Conservation (phyloP, 2,113 vertebrate genomes). For the Coryphaenoides rupestris region DNA sequence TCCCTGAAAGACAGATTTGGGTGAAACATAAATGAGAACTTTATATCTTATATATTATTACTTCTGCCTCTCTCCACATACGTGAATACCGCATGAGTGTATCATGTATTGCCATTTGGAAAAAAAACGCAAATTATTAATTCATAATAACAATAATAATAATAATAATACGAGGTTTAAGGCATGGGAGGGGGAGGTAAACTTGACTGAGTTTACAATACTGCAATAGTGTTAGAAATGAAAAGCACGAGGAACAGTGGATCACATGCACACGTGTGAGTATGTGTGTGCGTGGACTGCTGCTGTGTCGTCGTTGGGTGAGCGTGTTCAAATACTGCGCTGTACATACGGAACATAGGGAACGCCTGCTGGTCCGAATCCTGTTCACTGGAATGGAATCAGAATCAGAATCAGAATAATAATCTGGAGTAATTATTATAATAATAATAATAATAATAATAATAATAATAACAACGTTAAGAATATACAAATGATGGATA, state of each 20-base stretch:
- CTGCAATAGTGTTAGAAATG: constrained; percentile 54
- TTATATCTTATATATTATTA: constrained; percentile 15
- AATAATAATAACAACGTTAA: constrained; percentile 65
- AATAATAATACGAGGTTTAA: constrained; percentile 28
- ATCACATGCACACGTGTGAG: constrained; percentile 39
- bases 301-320: constrained; percentile 25
- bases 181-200: constrained; percentile 30
- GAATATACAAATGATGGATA: constrained; percentile 73
- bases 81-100: constrained; percentile 18
- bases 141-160: no score
- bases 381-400: constrained; percentile 69
- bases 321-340: constrained; percentile 40
- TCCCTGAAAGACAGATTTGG: constrained; percentile 30
- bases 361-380: constrained; percentile 67
- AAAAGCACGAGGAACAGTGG: constrained; percentile 45
- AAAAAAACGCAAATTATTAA: constrained; percentile 11
- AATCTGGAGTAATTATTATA: no score
- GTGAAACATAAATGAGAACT: constrained; percentile 8
- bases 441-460: constrained; percentile 59
- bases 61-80: constrained; percentile 13
- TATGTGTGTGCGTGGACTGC: constrained; percentile 48
- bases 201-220: constrained; percentile 49
- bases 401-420: constrained; percentile 65
- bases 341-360: constrained; percentile 39
- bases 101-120: constrained; percentile 6